Evolutionary conservation across 92 coral and sea anemone genomes (phyloP).

Genomic region (Epizoanthus fatuus): DNA sequence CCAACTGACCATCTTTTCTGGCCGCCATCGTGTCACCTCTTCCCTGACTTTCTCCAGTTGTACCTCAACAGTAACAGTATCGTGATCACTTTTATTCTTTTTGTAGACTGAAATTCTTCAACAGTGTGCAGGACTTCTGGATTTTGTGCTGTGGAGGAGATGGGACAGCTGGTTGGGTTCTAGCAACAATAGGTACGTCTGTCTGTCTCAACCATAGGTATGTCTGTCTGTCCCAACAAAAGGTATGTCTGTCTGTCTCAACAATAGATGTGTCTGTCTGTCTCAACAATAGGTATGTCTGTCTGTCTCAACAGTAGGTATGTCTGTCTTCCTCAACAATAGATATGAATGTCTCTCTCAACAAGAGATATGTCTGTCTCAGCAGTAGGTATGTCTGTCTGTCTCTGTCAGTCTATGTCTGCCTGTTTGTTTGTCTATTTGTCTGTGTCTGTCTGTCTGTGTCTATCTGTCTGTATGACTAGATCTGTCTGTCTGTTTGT

Average conservation of each 20-base stretch:
- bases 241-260: not conserved
- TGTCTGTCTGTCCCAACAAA: not conserved
- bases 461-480: no score
- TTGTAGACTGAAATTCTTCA: conserved; percentile 93
- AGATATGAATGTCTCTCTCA: conserved; percentile 62
- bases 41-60: not conserved
- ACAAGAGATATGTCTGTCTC: not conserved
- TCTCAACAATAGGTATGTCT: not conserved
- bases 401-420: no score
- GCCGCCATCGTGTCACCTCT: not conserved
- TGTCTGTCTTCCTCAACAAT: not conserved
- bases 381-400: no score
- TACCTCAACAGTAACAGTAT: not conserved
- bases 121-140: conserved; percentile 83
- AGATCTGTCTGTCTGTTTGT: no score
- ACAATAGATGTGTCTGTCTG: conserved; percentile 81
- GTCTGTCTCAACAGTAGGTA: conserved; percentile 34
- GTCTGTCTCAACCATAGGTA: not conserved
- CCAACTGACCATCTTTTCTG: no score
- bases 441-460: no score
- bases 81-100: not conserved
- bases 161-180: conserved; percentile 99
- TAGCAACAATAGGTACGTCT: conserved; percentile 89
- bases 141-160: conserved; percentile 99
- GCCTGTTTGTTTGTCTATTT: no score